Evolutionary conservation across 2,797 vertebrate species (phyloP).

Genomic region (Brachymystax lenok): DNA sequence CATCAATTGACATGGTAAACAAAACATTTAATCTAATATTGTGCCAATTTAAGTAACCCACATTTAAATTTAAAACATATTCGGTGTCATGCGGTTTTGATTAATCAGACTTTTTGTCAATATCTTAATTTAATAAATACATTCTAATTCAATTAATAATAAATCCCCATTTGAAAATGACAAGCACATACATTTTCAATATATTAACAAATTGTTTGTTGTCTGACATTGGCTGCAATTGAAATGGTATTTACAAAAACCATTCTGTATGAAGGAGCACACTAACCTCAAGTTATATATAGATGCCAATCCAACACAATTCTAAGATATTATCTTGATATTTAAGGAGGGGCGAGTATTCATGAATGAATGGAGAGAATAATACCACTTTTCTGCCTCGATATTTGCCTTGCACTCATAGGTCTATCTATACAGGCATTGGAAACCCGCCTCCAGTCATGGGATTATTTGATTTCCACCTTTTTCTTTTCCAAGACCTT

Average conservation of each 20-base stretch:
- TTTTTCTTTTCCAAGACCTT: background rate
- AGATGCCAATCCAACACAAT: background rate
- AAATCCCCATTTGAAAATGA: background rate
- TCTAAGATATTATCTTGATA: background rate
- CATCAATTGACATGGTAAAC: background rate
- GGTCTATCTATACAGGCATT: background rate
- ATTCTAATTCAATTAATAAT: no score
- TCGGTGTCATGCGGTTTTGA: no score
- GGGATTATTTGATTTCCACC: constrained; percentile 4
- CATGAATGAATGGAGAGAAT: background rate
- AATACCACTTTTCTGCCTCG: background rate
- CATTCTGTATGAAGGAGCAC: background rate
- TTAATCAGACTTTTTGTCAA: background rate
- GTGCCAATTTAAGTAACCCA: background rate
- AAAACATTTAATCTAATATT: background rate
- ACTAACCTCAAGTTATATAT: background rate
- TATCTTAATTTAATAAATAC: background rate
- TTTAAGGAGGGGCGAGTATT: background rate
- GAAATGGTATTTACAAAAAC: background rate
- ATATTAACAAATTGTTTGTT: background rate
- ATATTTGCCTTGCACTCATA: background rate
- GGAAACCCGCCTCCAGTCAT: background rate
- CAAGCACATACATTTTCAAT: background rate
- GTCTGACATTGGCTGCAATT: no score
- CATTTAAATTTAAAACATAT: no score